Percentiles rank a stretch among this genome's conserved stretches.
phyloP scores from a whole-genome alignment of 37 sponge, comb jelly and placozoan species.

The Haliclona indistincta region DNA sequence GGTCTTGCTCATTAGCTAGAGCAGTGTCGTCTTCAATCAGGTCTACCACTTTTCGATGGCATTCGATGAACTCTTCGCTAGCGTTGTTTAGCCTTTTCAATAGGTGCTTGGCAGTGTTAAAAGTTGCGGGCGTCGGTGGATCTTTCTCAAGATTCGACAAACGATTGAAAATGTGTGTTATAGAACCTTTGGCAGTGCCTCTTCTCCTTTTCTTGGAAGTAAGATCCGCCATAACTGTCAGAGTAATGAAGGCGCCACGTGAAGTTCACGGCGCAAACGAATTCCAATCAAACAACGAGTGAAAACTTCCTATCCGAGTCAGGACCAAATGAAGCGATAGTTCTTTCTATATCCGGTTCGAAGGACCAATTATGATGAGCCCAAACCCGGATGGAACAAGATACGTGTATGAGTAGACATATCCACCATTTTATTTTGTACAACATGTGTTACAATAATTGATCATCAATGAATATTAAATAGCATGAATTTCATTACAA shows the following conservation, averaged over 20 bases:
- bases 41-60: neutral
- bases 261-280: too few species aligned
- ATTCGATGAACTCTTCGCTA: neutral
- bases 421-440: too few species aligned
- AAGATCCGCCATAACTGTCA: too few species aligned
- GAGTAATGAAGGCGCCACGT: too few species aligned
- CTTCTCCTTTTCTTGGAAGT: neutral
- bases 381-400: too few species aligned
- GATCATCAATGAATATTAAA: too few species aligned
- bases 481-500: too few species aligned
- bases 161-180: neutral
- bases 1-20: neutral
- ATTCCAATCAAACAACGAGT: neutral
- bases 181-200: neutral
- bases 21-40: conserved; percentile 2
- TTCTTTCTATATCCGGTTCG: conserved; percentile 17
- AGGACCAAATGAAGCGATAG: neutral
- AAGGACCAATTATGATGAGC: conserved; percentile 56
- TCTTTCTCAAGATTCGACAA: conserved; percentile 3
- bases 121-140: neutral
- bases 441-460: too few species aligned
- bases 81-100: neutral
- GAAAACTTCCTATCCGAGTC: neutral
- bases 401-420: too few species aligned
- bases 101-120: neutral